These are phyloP conservation scores for Chaetodon trifascialis DNA, from an alignment of 2,113 vertebrate species.

Conservation along the genomic window DNA sequence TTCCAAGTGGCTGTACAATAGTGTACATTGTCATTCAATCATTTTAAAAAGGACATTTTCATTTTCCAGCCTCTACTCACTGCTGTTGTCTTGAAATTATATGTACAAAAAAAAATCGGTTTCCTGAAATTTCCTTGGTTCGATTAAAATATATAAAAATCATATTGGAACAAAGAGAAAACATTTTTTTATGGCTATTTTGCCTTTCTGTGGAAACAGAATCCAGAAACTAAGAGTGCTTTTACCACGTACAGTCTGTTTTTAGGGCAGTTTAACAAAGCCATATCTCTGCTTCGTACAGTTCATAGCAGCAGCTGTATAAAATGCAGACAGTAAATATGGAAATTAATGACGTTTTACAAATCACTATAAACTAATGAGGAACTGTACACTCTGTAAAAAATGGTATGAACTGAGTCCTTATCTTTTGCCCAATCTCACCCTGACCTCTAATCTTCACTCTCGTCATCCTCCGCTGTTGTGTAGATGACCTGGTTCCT, in stretches of 20 bases:
- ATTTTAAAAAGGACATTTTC: neutral
- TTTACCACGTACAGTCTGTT: neutral
- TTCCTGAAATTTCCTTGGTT: slow-evolving; percentile 31
- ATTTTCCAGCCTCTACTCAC: neutral
- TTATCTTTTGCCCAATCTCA: neutral
- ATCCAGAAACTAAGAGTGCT: neutral
- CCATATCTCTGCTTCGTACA: neutral
- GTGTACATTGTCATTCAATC: neutral
- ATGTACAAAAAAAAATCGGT: slow-evolving; percentile 33
- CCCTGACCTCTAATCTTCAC: slow-evolving; percentile 56
- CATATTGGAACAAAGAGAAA: slow-evolving; percentile 6
- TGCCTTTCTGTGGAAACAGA: neutral
- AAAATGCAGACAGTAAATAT: neutral
- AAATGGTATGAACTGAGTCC: neutral
- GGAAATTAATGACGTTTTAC: slow-evolving; percentile 8
- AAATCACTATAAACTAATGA: slow-evolving; percentile 6
- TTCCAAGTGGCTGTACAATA: neutral
- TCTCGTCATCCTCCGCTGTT: slow-evolving; percentile 84
- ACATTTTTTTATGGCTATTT: neutral
- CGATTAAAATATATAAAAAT: slow-evolving; percentile 65
- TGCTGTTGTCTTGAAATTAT: slow-evolving; percentile 20
- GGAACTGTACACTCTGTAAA: neutral
- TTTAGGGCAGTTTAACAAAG: neutral
- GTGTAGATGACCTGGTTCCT: slow-evolving; percentile 95
- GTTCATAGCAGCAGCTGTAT: neutral